Percentiles rank a stretch among this genome's conserved stretches.
phyloP scores from a whole-genome alignment of 2,888 invertebrate genomes.

The Agrochola litura region DNA sequence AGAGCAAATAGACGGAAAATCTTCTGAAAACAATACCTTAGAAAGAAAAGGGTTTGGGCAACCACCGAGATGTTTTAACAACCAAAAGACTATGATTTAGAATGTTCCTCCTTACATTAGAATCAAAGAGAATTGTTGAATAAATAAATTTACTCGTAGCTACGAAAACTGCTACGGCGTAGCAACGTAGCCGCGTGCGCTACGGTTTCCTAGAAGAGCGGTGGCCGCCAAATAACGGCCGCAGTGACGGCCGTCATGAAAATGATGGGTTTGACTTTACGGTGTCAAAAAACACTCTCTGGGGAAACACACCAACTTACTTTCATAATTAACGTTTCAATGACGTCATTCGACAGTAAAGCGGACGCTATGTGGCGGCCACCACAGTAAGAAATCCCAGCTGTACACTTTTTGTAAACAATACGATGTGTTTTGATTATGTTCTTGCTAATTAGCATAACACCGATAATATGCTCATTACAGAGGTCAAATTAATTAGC shows the following conservation, averaged over 20 bases:
- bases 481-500: neutral
- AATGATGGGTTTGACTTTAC: too few species aligned
- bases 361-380: too few species aligned
- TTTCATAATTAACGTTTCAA: too few species aligned
- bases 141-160: neutral
- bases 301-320: too few species aligned
- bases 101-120: neutral
- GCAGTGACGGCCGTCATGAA: too few species aligned
- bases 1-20: slow-evolving; percentile 6
- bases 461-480: neutral
- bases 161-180: neutral
- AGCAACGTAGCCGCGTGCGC: neutral
- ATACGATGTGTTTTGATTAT: neutral
- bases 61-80: neutral
- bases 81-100: slow-evolving; percentile 1
- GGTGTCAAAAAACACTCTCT: too few species aligned
- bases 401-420: too few species aligned
- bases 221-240: too few species aligned
- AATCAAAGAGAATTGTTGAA: slow-evolving; percentile 17
- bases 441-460: neutral
- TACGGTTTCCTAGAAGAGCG: too few species aligned
- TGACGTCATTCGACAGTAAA: too few species aligned
- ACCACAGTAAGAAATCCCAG: too few species aligned
- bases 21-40: neutral
- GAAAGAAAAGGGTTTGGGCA: neutral